A percentile compares a stretch with the other conserved stretches of the same genome.
phyloP scores from a whole-genome alignment of 2,888 invertebrate species.

The Conistra vaccinii region DNA sequence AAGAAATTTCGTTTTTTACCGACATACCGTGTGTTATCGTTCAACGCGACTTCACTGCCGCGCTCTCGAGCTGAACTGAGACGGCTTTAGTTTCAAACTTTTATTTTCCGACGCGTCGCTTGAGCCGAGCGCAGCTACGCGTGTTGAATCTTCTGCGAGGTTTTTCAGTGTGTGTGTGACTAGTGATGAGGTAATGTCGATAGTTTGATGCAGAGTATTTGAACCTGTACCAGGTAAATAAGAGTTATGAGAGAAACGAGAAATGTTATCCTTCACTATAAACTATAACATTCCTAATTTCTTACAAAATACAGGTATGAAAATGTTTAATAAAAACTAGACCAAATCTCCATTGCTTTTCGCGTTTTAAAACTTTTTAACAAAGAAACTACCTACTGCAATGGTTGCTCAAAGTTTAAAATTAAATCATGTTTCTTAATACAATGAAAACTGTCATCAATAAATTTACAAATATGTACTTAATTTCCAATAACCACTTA shows the following conservation, averaged over 20 bases:
- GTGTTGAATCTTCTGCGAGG: slow-evolving; percentile 65
- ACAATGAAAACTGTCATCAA: not conserved
- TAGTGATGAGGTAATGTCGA: slow-evolving; percentile 51
- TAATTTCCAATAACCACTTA: not conserved
- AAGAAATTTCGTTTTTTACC: slow-evolving; percentile 70
- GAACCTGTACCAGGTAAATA: not conserved
- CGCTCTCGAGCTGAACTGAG: slow-evolving; percentile 80
- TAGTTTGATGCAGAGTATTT: not conserved
- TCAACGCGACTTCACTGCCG: slow-evolving; percentile 75
- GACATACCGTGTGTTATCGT: slow-evolving; percentile 81
- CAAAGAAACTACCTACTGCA: not conserved
- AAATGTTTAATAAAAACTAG: not conserved
- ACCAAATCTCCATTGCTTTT: not conserved
- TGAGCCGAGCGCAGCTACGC: slow-evolving; percentile 65
- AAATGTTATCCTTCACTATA: not conserved
- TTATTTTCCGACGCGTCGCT: slow-evolving; percentile 81
- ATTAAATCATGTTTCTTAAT: not conserved
- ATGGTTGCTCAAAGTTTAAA: not conserved
- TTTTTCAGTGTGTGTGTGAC: slow-evolving; percentile 66
- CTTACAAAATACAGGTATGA: not conserved
- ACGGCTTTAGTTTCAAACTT: slow-evolving; percentile 74
- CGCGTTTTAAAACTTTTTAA: not conserved
- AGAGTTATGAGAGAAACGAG: too few relatives aligned
- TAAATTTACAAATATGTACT: not conserved
- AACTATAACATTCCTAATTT: not conserved